Evolutionary conservation across 2,797 vertebrate species (phyloP).

Genomic region (Cryptoblepharus egeriae): DNA sequence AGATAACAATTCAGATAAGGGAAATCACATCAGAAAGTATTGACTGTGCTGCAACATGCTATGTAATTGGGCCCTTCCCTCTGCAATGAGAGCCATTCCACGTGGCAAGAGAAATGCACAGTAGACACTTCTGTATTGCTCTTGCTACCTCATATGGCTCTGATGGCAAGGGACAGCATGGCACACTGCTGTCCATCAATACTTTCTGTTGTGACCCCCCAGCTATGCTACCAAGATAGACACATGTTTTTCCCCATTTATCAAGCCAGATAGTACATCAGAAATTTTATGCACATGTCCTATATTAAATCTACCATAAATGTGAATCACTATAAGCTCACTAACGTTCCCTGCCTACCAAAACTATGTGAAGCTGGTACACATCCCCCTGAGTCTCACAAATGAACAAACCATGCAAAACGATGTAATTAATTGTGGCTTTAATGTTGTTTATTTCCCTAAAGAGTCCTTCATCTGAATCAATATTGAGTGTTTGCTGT

Average conservation of each 20-base stretch:
- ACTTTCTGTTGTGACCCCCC: no score
- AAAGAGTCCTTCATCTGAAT: slow-evolving; percentile 63
- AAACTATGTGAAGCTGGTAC: slow-evolving; percentile 30
- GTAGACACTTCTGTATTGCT: no score
- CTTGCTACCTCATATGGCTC: no score
- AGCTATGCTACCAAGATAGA: neutral
- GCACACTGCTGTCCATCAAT: no score
- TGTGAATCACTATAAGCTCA: neutral
- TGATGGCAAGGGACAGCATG: no score
- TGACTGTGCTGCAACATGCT: no score
- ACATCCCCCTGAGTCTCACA: slow-evolving; percentile 33
- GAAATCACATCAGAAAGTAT: no score
- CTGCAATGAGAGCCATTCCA: no score
- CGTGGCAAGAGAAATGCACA: no score
- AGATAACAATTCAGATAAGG: no score
- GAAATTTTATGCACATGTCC: neutral
- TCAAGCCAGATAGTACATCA: neutral
- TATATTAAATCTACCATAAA: neutral
- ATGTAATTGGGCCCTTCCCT: no score
- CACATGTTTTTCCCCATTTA: neutral
- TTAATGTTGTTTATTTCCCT: slow-evolving; percentile 67
- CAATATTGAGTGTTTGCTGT: slow-evolving; percentile 54
- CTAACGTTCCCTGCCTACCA: neutral
- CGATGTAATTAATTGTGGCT: slow-evolving; percentile 64
- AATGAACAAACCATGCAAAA: slow-evolving; percentile 60